Evolutionary conservation across 2,888 invertebrate genomes (phyloP).

Genomic region (Aporophyla lueneburgensis): DNA sequence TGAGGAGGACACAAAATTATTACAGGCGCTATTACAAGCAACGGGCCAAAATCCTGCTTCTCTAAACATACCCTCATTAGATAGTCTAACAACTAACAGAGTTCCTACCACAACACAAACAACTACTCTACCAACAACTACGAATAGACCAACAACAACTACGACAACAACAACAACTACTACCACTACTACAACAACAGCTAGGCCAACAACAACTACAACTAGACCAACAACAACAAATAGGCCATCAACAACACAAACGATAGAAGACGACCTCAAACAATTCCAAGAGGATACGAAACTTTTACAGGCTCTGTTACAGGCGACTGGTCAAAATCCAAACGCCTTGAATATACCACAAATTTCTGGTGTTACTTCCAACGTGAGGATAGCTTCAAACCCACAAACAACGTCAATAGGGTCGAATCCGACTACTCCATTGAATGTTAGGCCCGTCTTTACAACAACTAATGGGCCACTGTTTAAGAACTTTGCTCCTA

Average conservation of each 20-base stretch:
- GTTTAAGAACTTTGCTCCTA: slow-evolving; percentile 76
- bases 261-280: slow-evolving; percentile 81
- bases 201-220: slow-evolving; percentile 70
- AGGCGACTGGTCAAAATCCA: slow-evolving; percentile 82
- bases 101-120: slow-evolving; percentile 67
- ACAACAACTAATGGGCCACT: slow-evolving; percentile 77
- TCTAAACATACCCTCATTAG: slow-evolving; percentile 82
- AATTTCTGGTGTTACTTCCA: slow-evolving; percentile 85
- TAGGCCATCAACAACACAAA: slow-evolving; percentile 74
- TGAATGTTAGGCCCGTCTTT: slow-evolving; percentile 82
- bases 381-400: slow-evolving; percentile 85
- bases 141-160: slow-evolving; percentile 66
- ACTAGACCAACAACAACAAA: slow-evolving; percentile 67
- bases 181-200: slow-evolving; percentile 42
- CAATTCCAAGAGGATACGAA: slow-evolving; percentile 85
- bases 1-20: slow-evolving; percentile 86
- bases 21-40: slow-evolving; percentile 85
- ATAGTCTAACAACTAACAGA: slow-evolving; percentile 73
- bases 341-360: slow-evolving; percentile 77
- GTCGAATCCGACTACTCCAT: slow-evolving; percentile 83
- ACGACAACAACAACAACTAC: slow-evolving; percentile 62
- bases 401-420: slow-evolving; percentile 82
- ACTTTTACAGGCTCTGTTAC: slow-evolving; percentile 85
- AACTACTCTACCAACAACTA: slow-evolving; percentile 67
- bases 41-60: slow-evolving; percentile 85